Percentiles rank a stretch among this genome's conserved stretches.
Evolutionary conservation across 2,797 vertebrate species (phyloP).

Genomic region (Sparus aurata): DNA sequence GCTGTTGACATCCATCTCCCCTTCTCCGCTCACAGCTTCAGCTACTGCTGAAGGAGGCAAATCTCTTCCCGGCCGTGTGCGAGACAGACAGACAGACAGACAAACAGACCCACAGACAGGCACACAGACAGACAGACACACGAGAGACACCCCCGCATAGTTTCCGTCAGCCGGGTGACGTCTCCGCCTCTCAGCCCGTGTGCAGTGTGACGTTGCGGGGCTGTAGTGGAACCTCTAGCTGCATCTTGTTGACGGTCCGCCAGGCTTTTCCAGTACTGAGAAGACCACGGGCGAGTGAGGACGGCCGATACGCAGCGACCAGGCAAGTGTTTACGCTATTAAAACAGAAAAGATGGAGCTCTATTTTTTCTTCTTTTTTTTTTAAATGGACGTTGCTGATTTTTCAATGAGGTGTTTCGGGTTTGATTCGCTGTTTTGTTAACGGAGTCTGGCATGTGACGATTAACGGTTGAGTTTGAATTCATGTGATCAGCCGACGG

Average conservation of each 20-base stretch:
- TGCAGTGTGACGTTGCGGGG: conserved; percentile 83
- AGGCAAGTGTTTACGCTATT: conserved; percentile 72
- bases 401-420: neutral
- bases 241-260: conserved; percentile 84
- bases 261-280: conserved; percentile 78
- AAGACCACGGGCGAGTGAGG: conserved; percentile 71
- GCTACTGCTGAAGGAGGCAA: conserved; percentile 58
- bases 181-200: conserved; percentile 83
- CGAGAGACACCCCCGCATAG: conserved; percentile 85
- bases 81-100: conserved; percentile 33
- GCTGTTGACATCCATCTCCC: conserved; percentile 8
- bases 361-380: neutral
- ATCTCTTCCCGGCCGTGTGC: conserved; percentile 46
- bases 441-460: neutral
- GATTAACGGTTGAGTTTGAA: conserved; percentile 31
- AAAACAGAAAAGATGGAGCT: neutral
- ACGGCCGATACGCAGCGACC: conserved; percentile 44
- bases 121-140: conserved; percentile 38
- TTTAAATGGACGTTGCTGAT: neutral
- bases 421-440: neutral
- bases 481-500: conserved; percentile 24
- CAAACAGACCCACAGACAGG: conserved; percentile 32
- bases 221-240: conserved; percentile 83
- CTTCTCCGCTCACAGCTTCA: conserved; percentile 21
- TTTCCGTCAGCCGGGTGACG: conserved; percentile 88